Conservation (phyloP, 2,797 vertebrate species). For the Scyliorhinus canicula region DNA sequence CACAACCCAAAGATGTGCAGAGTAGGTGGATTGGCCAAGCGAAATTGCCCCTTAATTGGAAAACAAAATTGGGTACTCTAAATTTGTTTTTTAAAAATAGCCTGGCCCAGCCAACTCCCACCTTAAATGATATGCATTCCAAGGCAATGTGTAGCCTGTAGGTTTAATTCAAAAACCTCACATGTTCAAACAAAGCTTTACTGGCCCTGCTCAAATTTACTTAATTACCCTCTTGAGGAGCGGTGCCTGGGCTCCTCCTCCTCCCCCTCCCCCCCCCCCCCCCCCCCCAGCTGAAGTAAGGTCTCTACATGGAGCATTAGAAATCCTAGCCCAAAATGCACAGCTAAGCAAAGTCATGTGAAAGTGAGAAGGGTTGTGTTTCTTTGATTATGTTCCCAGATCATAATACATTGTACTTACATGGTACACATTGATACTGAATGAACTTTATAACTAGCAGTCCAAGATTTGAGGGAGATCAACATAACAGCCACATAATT, state of each 20-base stretch:
- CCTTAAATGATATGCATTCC: not conserved
- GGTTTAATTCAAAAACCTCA: too few species aligned
- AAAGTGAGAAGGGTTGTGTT: not conserved
- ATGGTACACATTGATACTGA: not conserved
- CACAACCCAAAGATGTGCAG: too few species aligned
- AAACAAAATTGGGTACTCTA: too few species aligned
- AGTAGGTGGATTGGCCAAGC: too few species aligned
- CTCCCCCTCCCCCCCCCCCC: too few species aligned
- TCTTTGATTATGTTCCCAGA: not conserved
- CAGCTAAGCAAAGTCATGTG: not conserved
- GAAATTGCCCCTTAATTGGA: too few species aligned
- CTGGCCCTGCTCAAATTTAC: too few species aligned
- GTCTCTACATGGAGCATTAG: too few species aligned
- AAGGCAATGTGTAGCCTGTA: not conserved
- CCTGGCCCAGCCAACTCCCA: not conserved
- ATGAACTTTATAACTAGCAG: not conserved
- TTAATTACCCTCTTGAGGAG: too few species aligned
- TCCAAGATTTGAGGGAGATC: not conserved
- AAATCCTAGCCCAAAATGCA: not conserved
- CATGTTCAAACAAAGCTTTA: too few species aligned
- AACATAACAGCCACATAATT: not conserved
- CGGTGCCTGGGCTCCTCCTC: too few species aligned
- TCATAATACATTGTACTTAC: not conserved
- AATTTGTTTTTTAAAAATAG: too few species aligned
- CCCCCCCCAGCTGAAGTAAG: not conserved